A percentile compares a stretch with the other conserved stretches of the same genome.
Conservation (phyloP, 2,113 vertebrate genomes). For the Rhineura floridana region DNA sequence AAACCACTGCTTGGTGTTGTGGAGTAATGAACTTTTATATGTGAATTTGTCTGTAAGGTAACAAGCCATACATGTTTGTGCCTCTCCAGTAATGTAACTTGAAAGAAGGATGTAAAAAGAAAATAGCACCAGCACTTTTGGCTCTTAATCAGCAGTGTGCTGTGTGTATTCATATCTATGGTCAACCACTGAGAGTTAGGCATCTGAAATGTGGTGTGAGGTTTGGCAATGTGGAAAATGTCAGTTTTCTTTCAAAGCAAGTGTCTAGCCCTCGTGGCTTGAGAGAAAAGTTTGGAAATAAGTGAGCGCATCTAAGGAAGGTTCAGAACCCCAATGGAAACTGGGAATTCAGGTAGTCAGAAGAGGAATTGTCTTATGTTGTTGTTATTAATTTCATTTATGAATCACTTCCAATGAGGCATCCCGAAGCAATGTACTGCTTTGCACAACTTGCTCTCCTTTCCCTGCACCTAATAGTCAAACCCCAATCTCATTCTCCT, state of each 20-base stretch:
- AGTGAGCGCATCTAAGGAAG: background rate
- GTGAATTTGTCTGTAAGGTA: background rate
- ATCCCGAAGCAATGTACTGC: no score
- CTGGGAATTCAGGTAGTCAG: background rate
- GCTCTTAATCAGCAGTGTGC: background rate
- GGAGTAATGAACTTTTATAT: no score
- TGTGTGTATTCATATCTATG: background rate
- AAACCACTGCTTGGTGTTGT: background rate
- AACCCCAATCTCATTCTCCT: background rate
- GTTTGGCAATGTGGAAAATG: background rate
- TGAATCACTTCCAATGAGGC: no score
- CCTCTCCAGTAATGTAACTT: background rate
- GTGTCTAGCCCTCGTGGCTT: background rate
- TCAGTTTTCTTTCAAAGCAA: background rate
- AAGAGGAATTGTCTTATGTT: no score
- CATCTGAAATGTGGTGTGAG: background rate
- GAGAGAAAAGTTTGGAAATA: background rate
- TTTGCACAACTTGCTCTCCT: background rate
- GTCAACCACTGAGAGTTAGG: no score
- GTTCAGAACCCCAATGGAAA: background rate
- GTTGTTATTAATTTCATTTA: no score
- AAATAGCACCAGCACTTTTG: background rate
- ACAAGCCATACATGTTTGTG: background rate
- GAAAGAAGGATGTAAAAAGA: background rate
- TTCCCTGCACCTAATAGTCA: background rate